These are phyloP conservation scores for Anthrax anthrax DNA, from an alignment of 2,888 invertebrate species.

Conservation along the genomic window DNA sequence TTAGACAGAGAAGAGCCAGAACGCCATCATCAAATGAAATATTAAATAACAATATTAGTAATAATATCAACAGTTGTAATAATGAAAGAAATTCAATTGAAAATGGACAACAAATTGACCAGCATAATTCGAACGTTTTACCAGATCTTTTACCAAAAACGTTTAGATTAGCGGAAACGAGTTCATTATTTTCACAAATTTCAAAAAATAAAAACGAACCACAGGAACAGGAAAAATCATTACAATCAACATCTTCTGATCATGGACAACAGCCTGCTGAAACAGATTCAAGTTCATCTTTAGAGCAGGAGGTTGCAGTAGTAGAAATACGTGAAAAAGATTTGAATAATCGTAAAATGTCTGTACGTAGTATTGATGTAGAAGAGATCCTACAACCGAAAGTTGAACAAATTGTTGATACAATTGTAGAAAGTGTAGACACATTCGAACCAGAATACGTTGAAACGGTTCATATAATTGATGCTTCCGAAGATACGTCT, in stretches of 20 bases:
- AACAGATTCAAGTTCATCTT: slow-evolving; percentile 14
- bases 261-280: neutral
- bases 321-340: slow-evolving; percentile 57
- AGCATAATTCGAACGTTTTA: slow-evolving; percentile 28
- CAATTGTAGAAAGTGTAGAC: slow-evolving; percentile 38
- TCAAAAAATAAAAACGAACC: slow-evolving; percentile 35
- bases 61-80: slow-evolving; percentile 17
- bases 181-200: slow-evolving; percentile 53
- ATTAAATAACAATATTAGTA: slow-evolving; percentile 11
- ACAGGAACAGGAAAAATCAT: neutral
- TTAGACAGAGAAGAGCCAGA: slow-evolving; percentile 38
- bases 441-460: slow-evolving; percentile 41
- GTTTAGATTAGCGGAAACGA: slow-evolving; percentile 50
- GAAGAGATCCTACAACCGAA: slow-evolving; percentile 15
- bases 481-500: slow-evolving; percentile 36
- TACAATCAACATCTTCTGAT: neutral
- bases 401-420: slow-evolving; percentile 35
- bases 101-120: slow-evolving; percentile 8
- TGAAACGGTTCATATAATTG: slow-evolving; percentile 41
- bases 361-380: slow-evolving; percentile 25
- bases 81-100: slow-evolving; percentile 13
- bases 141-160: slow-evolving; percentile 41
- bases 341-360: slow-evolving; percentile 49
- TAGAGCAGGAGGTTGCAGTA: slow-evolving; percentile 36
- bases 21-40: slow-evolving; percentile 30